Evolutionary conservation across 2,113 vertebrate genomes (phyloP).

Genomic region (Catharus fuscescens): DNA sequence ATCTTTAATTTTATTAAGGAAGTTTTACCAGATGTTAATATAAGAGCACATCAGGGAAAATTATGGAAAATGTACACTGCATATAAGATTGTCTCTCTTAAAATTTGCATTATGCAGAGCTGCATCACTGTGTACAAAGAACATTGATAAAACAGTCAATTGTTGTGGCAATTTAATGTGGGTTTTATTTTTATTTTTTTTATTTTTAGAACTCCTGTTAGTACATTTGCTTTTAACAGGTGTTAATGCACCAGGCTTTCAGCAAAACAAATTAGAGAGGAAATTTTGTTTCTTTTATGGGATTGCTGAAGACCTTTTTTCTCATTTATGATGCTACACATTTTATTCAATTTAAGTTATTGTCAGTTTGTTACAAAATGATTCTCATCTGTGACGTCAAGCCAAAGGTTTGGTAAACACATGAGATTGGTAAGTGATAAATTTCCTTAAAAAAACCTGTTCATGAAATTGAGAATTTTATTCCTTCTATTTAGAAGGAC

Average conservation of each 20-base stretch:
- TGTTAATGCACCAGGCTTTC: not conserved
- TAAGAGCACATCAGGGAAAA: not conserved
- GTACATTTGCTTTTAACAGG: not conserved
- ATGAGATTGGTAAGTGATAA: not conserved
- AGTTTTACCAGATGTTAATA: not conserved
- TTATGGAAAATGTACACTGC: not conserved
- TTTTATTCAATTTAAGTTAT: not conserved
- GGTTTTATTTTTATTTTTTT: not conserved
- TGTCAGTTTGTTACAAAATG: not conserved
- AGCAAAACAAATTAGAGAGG: not conserved
- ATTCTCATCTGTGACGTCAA: not conserved
- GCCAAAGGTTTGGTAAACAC: not conserved
- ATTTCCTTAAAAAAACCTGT: not conserved
- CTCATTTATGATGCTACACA: not conserved
- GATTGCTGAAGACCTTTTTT: not conserved
- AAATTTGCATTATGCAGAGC: not conserved
- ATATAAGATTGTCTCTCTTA: not conserved
- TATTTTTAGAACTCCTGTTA: not conserved
- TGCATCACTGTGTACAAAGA: not conserved
- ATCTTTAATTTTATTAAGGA: not conserved
- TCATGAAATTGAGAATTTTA: not conserved
- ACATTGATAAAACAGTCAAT: not conserved
- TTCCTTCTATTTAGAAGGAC: not conserved
- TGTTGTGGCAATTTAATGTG: not conserved
- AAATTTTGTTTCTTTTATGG: not conserved